A percentile compares a stretch with the other conserved stretches of the same genome.
Evolutionary conservation across 2,888 invertebrate genomes (phyloP).

Genomic region (Unio pictorum): DNA sequence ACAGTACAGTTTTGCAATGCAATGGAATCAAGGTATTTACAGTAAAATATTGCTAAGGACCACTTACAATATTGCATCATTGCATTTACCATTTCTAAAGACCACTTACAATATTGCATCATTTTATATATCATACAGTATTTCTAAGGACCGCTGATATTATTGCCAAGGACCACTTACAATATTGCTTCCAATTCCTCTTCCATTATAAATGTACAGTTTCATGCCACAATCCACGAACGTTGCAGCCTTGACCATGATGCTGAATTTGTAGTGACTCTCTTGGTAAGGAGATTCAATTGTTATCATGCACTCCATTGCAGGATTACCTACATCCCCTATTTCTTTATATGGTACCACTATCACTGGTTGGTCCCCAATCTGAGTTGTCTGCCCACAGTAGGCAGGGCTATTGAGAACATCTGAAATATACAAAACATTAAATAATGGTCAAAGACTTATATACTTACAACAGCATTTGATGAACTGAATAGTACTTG

Average conservation of each 20-base stretch:
- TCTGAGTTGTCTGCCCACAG: conserved; percentile 45
- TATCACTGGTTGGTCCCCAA: conserved; percentile 43
- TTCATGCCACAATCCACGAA: conserved; percentile 53
- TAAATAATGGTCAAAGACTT: neutral
- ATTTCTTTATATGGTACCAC: conserved; percentile 44
- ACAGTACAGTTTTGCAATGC: too few species aligned
- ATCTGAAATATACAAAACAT: conserved; percentile 24
- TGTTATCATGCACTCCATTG: conserved; percentile 40
- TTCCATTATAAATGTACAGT: conserved; percentile 50
- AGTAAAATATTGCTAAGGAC: too few species aligned
- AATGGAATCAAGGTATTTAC: too few species aligned
- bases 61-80: too few species aligned
- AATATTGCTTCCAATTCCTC: conserved; percentile 35
- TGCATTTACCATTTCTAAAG: too few species aligned
- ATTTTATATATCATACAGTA: too few species aligned
- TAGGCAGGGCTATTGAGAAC: conserved; percentile 36
- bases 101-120: too few species aligned
- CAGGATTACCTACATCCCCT: conserved; percentile 41
- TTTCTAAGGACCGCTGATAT: too few species aligned
- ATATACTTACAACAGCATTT: too few species aligned
- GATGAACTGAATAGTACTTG: too few species aligned
- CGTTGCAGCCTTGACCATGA: conserved; percentile 40
- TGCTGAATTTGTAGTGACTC: conserved; percentile 52
- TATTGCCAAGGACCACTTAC: conserved; percentile 32
- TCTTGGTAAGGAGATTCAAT: conserved; percentile 50